Evolutionary conservation across 2,113 vertebrate genomes (phyloP).

Genomic region (Nesogale talazaci): DNA sequence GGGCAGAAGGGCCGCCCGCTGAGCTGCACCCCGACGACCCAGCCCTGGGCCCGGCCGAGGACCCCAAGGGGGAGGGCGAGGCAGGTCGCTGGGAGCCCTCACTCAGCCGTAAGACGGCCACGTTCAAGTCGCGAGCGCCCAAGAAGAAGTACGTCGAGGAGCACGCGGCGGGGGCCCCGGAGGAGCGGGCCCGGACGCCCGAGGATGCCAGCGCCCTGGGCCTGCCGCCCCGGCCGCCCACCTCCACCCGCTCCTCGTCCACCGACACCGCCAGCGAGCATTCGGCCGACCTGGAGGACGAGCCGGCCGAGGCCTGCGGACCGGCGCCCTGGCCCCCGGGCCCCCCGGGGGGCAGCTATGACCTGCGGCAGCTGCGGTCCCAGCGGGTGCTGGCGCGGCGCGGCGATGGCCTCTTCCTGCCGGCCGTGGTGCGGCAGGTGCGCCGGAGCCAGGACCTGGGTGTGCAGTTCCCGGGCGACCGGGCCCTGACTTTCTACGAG

Average conservation of each 20-base stretch:
- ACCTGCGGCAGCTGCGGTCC: constrained; percentile 89
- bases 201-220: constrained; percentile 65
- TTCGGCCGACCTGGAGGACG: constrained; percentile 89
- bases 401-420: constrained; percentile 86
- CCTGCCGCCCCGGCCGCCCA: constrained; percentile 78
- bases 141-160: constrained; percentile 94
- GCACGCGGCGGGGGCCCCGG: constrained; percentile 79
- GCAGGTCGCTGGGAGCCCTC: constrained; percentile 85
- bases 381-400: constrained; percentile 91
- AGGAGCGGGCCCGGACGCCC: constrained; percentile 65
- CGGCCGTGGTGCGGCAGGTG: constrained; percentile 90
- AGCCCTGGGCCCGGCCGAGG: constrained; percentile 44
- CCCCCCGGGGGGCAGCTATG: constrained; percentile 69
- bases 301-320: constrained; percentile 78
- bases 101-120: constrained; percentile 93
- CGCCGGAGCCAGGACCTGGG: constrained; percentile 88
- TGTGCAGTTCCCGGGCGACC: constrained; percentile 90
- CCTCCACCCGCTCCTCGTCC: constrained; percentile 90
- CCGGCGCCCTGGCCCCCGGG: constrained; percentile 60
- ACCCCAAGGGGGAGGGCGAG: constrained; percentile 76
- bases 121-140: constrained; percentile 93
- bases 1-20: background rate
- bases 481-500: constrained; percentile 87
- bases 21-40: constrained; percentile 44
- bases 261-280: constrained; percentile 94